Conservation (phyloP, 2,888 invertebrate species). For the Loripinus fragilis region DNA sequence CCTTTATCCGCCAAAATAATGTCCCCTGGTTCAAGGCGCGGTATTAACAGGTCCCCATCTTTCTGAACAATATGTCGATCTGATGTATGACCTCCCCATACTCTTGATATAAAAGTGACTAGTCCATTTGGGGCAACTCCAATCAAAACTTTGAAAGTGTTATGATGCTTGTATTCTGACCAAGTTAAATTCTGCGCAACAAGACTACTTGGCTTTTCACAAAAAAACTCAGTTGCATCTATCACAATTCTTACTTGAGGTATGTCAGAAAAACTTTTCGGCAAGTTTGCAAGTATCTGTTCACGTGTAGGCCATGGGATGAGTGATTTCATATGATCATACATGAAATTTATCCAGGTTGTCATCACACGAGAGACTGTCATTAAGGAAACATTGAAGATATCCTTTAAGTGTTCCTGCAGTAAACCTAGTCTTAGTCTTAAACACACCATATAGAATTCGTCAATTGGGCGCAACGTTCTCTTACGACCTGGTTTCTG, state of each 20-base stretch:
- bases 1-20: conserved; percentile 48
- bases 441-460: conserved; percentile 41
- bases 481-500: conserved; percentile 37
- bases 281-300: conserved; percentile 34
- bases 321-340: conserved; percentile 33
- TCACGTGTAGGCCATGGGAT: conserved; percentile 50
- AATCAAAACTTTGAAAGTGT: conserved; percentile 37
- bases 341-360: conserved; percentile 53
- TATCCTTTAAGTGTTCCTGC: conserved; percentile 45
- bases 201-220: conserved; percentile 36
- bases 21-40: conserved; percentile 28
- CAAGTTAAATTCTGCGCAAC: conserved; percentile 40
- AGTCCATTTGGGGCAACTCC: conserved; percentile 41
- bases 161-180: conserved; percentile 47
- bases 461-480: conserved; percentile 35
- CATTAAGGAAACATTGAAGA: conserved; percentile 38
- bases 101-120: conserved; percentile 46
- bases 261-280: conserved; percentile 20
- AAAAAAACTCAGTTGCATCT: conserved; percentile 42
- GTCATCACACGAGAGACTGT: conserved; percentile 46
- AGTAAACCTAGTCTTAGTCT: conserved; percentile 31
- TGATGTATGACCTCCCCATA: conserved; percentile 49
- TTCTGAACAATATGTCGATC: conserved; percentile 44
- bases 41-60: conserved; percentile 36
- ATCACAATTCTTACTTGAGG: conserved; percentile 23